Evolutionary conservation across 2,888 invertebrate species (phyloP).

Genomic region (Lissocephala sabroskyi): DNA sequence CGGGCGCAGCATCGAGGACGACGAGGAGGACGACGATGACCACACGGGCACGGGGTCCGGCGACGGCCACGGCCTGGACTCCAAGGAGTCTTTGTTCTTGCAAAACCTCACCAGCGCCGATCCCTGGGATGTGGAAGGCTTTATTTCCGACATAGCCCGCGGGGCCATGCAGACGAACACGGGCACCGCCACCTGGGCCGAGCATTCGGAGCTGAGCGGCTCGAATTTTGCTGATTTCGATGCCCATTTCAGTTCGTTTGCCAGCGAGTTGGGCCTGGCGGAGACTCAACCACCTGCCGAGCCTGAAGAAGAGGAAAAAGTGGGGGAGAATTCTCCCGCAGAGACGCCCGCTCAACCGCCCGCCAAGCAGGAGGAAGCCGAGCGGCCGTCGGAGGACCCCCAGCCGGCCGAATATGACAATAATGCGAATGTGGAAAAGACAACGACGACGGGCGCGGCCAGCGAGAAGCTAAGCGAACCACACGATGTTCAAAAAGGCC

Average conservation of each 20-base stretch:
- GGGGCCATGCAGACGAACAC: constrained; percentile 23
- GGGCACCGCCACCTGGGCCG: constrained; percentile 51
- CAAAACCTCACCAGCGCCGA: constrained; percentile 42
- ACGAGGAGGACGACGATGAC: constrained; percentile 59
- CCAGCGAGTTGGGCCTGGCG: constrained; percentile 58
- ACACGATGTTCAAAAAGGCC: constrained; percentile 14
- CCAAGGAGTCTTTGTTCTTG: constrained; percentile 43
- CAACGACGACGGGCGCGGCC: constrained; percentile 16
- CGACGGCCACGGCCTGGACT: constrained; percentile 41
- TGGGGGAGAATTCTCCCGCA: constrained; percentile 14
- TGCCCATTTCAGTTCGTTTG: constrained; percentile 67
- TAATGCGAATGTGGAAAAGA: constrained; percentile 69
- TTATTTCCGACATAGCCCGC: constrained; percentile 53
- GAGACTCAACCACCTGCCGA: constrained; percentile 12
- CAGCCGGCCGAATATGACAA: constrained; percentile 63
- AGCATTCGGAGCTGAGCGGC: constrained; percentile 58
- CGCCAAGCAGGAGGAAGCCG: not conserved
- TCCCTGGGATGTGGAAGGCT: constrained; percentile 66
- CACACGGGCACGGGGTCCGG: constrained; percentile 38
- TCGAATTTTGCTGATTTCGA: constrained; percentile 72
- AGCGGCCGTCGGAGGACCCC: constrained; percentile 40
- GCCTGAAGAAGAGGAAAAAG: constrained; percentile 24
- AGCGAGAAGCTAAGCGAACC: not conserved
- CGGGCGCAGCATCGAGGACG: constrained; percentile 49
- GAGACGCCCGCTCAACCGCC: constrained; percentile 1